Evolutionary conservation across 64 coral and sea anemone species (phyloP).

Genomic region (Pocillopora verrucosa): DNA sequence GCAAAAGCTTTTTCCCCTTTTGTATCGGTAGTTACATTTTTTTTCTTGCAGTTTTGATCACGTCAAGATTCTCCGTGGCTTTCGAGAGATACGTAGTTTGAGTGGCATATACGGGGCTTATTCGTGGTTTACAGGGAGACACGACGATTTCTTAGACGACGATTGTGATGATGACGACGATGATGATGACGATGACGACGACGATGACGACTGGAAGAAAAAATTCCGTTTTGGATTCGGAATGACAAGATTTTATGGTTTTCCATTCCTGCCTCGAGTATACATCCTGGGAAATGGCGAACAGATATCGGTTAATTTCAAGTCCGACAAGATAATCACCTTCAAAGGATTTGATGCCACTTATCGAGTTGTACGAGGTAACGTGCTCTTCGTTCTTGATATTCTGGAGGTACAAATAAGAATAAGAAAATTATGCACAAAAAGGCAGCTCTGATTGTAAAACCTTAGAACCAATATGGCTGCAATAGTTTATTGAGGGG

Average conservation of each 20-base stretch:
- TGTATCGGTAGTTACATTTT: not conserved
- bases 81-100: not conserved
- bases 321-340: slow-evolving; percentile 24
- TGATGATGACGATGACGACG: not conserved
- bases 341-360: slow-evolving; percentile 6
- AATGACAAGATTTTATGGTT: not conserved
- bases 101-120: slow-evolving; percentile 17
- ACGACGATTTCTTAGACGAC: slow-evolving; percentile 3
- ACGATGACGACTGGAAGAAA: not conserved
- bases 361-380: slow-evolving; percentile 16
- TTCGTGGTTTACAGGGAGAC: not conserved
- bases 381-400: not conserved
- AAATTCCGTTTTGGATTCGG: not conserved
- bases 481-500: no score
- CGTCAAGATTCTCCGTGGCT: not conserved
- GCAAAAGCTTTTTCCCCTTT: not conserved
- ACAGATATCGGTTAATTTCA: slow-evolving; percentile 7
- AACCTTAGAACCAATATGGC: no score
- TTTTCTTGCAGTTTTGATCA: slow-evolving; percentile 15
- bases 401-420: no score
- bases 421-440: no score
- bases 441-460: no score
- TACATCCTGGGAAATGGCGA: slow-evolving; percentile 21
- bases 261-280: slow-evolving; percentile 5
- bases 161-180: slow-evolving; percentile 25